Base-by-base conservation (phyloP, 2,113 vertebrate species). In the Plotosus lineatus region DNA sequence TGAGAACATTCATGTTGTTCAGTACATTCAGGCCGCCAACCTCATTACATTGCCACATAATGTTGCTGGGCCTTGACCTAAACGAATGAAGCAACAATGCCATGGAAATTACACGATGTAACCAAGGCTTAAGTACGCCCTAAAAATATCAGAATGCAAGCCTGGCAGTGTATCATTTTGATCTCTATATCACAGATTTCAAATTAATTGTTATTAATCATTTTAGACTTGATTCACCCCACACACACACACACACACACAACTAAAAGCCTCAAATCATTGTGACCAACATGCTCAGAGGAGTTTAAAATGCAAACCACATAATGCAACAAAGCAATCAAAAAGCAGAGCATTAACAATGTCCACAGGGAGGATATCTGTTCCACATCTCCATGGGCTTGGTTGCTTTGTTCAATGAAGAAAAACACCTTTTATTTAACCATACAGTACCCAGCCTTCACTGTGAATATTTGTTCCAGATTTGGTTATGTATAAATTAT, bases 401-500 rank as follows among this genome's bases (percentile, higher is more conserved):
- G 76, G 68, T 75, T 88, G 83, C 79, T 87, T 77, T 77, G 75
- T 85, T 81, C 77, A 65, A 55, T n/a, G 48, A 69, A 17, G 50
- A 85, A 84, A 44, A 79, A 23, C 61, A 75, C 51, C 79, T 88
- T 89, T 89, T 85, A n/a, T n/a, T n/a, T n/a, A n/a, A n/a, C n/a
- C n/a, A n/a, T 46, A 28, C 87, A 81, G 83, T 88, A 88, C 78
- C 83, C 85, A 90, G 78, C 5, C 40, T 75, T 74, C 75, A 4
- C 15, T 31, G 17, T 65, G 38, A 73, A 10, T 21, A 26, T 50
- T 38, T 14, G 53, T 17, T 36, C 1, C 23, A 31, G 12, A 8
- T 44, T 80, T 10, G 17, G 17, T 23, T 33, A 3, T 19, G 46
- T 72, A 12, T 73, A 26, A 2, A 73, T 50, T 72, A 28, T 69